phyloP scores from a whole-genome alignment of 2,113 vertebrate species.

The Myanophis thanlyinensis region DNA sequence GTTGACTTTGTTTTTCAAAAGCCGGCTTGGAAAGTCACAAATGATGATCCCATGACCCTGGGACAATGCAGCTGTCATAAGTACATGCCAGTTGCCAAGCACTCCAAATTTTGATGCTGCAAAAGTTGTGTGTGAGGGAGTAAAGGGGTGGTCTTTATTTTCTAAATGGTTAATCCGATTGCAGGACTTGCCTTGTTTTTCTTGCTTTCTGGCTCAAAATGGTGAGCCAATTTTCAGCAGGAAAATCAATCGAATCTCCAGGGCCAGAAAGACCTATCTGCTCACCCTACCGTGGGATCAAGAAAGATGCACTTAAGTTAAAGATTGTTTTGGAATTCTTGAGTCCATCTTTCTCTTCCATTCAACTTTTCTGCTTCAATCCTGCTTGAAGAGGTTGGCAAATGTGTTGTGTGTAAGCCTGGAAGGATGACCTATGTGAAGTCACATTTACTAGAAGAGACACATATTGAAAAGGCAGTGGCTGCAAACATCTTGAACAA shows the following conservation, averaged over 20 bases:
- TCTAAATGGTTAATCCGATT: neutral
- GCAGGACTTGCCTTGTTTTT: neutral
- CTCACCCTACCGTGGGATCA: neutral
- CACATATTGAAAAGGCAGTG: neutral
- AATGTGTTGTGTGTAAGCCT: neutral
- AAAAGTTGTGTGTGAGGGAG: neutral
- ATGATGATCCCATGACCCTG: neutral
- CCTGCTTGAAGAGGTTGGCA: neutral
- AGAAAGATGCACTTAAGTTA: neutral
- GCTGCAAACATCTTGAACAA: neutral
- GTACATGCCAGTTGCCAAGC: neutral
- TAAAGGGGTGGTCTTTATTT: neutral
- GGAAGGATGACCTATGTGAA: neutral
- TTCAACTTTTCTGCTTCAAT: neutral
- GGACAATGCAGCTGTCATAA: neutral
- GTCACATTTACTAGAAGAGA: neutral
- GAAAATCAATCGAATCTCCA: neutral
- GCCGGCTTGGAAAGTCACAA: neutral
- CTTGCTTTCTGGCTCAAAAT: neutral
- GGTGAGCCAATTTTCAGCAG: neutral
- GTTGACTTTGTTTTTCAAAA: neutral
- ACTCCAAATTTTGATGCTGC: neutral
- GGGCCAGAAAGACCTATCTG: neutral
- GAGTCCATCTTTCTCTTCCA: neutral
- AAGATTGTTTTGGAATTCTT: neutral